These are phyloP conservation scores for Aphelocoma californica DNA, from an alignment of 2,797 vertebrate species.

Conservation along the genomic window DNA sequence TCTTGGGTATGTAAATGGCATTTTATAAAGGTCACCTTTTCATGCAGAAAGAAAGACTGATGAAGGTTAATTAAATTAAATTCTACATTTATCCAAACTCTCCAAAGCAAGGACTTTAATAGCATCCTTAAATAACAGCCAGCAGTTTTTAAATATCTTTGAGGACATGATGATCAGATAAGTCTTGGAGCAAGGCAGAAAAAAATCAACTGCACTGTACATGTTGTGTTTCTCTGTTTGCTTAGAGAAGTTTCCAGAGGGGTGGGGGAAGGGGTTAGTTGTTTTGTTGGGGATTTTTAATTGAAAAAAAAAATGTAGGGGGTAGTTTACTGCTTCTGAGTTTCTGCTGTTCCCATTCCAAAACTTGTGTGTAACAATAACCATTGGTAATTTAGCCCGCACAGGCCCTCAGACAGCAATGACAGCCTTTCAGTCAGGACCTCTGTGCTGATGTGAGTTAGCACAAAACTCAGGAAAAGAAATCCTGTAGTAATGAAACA, in stretches of 20 bases:
- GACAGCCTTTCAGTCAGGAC: background rate
- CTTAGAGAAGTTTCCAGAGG: background rate
- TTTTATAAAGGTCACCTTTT: slow-evolving; percentile 59
- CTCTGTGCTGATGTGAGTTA: background rate
- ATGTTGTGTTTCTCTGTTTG: background rate
- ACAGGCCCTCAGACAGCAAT: background rate
- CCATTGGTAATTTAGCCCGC: background rate
- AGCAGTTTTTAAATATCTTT: slow-evolving; percentile 20
- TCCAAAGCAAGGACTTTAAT: slow-evolving; percentile 34
- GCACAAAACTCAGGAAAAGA: background rate
- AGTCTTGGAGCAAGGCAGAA: background rate
- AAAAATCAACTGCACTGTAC: background rate
- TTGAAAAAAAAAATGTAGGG: no score
- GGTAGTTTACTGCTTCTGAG: background rate
- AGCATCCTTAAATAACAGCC: slow-evolving; percentile 27
- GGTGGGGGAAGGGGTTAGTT: background rate
- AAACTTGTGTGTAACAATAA: background rate
- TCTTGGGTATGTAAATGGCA: slow-evolving; percentile 15
- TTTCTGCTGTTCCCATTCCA: background rate
- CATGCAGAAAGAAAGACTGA: slow-evolving; percentile 1
- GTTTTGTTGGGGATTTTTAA: background rate
- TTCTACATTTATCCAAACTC: slow-evolving; percentile 13
- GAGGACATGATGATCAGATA: background rate
- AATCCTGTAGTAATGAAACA: background rate
- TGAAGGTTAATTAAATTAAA: slow-evolving; percentile 64